phyloP scores from a whole-genome alignment of 2,888 invertebrate species.

The Tipula helvola region DNA sequence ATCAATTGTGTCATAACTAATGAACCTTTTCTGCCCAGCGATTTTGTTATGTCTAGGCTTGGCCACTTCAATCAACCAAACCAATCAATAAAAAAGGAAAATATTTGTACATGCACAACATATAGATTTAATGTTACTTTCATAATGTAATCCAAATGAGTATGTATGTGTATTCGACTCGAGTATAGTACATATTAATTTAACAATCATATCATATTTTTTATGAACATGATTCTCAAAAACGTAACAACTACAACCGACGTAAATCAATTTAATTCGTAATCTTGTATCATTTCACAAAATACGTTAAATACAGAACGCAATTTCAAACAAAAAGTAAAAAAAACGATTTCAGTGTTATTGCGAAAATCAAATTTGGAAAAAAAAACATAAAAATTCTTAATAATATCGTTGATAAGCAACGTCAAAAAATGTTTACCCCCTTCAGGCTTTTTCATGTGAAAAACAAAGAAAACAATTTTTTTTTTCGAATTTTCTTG shows the following conservation, averaged over 20 bases:
- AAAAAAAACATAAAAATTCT: background rate
- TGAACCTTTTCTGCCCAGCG: too few relatives aligned
- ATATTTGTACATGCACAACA: too few relatives aligned
- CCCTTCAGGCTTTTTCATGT: background rate
- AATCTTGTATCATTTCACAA: background rate
- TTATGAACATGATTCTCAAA: background rate
- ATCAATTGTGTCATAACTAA: too few relatives aligned
- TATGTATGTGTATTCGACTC: background rate
- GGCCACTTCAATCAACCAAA: too few relatives aligned
- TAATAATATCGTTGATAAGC: background rate
- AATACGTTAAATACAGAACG: background rate
- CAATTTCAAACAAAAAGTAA: background rate
- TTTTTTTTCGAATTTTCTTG: background rate
- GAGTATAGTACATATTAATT: background rate
- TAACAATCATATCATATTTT: background rate
- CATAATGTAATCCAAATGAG: too few relatives aligned
- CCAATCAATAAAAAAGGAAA: too few relatives aligned
- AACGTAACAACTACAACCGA: background rate
- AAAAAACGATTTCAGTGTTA: background rate
- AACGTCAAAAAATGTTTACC: background rate
- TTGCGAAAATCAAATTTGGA: background rate
- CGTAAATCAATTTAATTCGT: background rate
- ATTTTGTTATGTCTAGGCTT: too few relatives aligned
- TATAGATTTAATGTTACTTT: too few relatives aligned
- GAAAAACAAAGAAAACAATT: background rate